These are phyloP conservation scores for Mobula birostris DNA, from an alignment of 2,113 vertebrate species.

Conservation along the genomic window DNA sequence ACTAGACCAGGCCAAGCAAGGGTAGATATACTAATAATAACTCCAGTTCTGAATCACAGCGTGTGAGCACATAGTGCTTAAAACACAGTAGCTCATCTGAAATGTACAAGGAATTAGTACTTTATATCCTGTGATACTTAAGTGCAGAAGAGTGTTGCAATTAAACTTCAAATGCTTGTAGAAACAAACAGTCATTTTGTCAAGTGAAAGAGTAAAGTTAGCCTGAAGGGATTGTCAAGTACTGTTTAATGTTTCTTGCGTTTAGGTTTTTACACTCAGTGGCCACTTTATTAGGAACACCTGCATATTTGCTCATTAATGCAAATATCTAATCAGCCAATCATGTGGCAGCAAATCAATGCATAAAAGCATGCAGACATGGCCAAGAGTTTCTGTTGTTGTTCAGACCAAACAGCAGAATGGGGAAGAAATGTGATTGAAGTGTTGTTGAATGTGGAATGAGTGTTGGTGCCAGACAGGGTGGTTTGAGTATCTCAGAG, in stretches of 20 bases:
- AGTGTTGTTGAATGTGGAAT: too few species aligned
- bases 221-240: background rate
- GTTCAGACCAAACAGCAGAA: too few species aligned
- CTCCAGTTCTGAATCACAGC: background rate
- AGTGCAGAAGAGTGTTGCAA: background rate
- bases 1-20: conserved; percentile 16
- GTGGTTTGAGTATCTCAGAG: too few species aligned
- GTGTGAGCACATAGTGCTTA: background rate
- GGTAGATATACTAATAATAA: background rate
- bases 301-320: too few species aligned
- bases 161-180: background rate
- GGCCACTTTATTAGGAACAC: too few species aligned
- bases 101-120: background rate
- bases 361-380: too few species aligned
- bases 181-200: background rate
- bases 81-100: background rate
- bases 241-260: background rate
- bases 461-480: too few species aligned
- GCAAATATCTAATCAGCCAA: too few species aligned
- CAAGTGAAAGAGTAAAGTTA: background rate
- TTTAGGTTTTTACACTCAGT: background rate
- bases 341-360: too few species aligned
- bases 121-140: background rate
- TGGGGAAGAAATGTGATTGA: too few species aligned
- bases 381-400: too few species aligned